These are phyloP conservation scores for Alectoris magna DNA, from an alignment of 2,797 vertebrate genomes.

Conservation along the genomic window DNA sequence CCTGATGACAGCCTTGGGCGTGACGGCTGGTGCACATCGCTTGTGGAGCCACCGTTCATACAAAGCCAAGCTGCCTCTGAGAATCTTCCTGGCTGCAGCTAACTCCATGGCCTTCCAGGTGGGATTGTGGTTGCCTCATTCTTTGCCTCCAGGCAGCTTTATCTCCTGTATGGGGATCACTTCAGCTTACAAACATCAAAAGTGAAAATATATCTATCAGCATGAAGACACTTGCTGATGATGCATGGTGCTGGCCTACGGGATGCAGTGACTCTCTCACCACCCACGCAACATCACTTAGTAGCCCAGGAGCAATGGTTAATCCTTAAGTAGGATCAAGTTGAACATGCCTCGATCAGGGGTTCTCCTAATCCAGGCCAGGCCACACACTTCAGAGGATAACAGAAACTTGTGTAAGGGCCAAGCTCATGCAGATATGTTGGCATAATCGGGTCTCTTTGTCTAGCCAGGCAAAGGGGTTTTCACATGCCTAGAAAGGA, in stretches of 20 bases:
- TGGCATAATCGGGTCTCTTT: background rate
- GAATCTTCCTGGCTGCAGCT: conserved; percentile 83
- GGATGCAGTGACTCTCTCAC: background rate
- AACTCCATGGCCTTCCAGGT: conserved; percentile 91
- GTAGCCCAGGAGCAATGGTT: background rate
- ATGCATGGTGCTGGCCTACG: background rate
- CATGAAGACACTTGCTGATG: background rate
- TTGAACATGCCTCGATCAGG: rapidly evolving
- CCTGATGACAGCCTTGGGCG: conserved; percentile 79
- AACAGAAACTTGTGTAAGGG: background rate
- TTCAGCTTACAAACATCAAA: background rate
- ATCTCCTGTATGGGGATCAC: background rate
- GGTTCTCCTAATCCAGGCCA: background rate
- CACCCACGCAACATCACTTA: rapidly evolving
- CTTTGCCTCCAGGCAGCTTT: background rate
- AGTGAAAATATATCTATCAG: background rate
- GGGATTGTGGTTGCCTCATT: background rate
- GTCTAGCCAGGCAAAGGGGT: background rate
- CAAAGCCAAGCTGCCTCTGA: conserved; percentile 85
- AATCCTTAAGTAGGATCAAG: background rate
- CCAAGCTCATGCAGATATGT: background rate
- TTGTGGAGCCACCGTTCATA: conserved; percentile 88
- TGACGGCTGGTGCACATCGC: conserved; percentile 83
- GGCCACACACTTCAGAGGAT: background rate
- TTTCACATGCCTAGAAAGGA: background rate